Evolutionary conservation across 1,140 invertebrate species (phyloP), one percentile per base, ranked within the genome.

Genomic region (Subanguina moxae): DNA sequence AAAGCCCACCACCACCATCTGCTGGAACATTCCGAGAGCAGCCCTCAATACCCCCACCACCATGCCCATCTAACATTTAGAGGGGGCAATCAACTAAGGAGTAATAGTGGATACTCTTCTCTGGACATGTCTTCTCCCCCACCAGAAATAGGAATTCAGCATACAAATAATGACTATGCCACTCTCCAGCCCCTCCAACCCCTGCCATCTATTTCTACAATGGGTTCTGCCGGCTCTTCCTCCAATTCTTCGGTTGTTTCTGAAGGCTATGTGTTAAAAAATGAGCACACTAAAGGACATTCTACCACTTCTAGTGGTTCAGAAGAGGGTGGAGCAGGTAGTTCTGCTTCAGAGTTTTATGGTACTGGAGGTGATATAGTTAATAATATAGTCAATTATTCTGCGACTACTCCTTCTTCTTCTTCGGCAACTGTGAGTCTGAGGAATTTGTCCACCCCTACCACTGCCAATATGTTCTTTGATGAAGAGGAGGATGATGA

Each of bases 171-270:
- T 25, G 23, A 52, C 15, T 52, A 52, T 52, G 48, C 48, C n/a
- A 52, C 48, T 15, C 23, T 52, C 3, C 48, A 52, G 48, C 48
- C 48, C n/a, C 48, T 52, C 17, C 23, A 38, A 38, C 32, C 48
- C n/a, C 48, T 52, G n/a, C 48, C 48, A 15, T 52, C 48, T 8
- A 52, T 52, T 15, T 52, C 48, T 15, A 52, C 48, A 52, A 52
- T 52, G 48, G 48, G 48, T 7, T 19, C 48, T 19, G 48, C n/a
- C 48, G 48, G 48, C 15, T 21, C 23, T 52, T 52, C 23, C 23
- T 52, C n/a, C 3, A 52, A 52, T 21, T 52, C 23, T 15, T 25
- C n/a, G 17, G 23, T 21, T 3, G 48, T 52, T 15, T 52, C 48
- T 15, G 23, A 52, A 21, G n/a, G n/a, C 17, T 19, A 52, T 25